Percentiles rank a stretch among this genome's conserved stretches.
Evolutionary conservation across 53 echinoderm and acorn worm species (phyloP).

Genomic region (Echinarachnius parma): DNA sequence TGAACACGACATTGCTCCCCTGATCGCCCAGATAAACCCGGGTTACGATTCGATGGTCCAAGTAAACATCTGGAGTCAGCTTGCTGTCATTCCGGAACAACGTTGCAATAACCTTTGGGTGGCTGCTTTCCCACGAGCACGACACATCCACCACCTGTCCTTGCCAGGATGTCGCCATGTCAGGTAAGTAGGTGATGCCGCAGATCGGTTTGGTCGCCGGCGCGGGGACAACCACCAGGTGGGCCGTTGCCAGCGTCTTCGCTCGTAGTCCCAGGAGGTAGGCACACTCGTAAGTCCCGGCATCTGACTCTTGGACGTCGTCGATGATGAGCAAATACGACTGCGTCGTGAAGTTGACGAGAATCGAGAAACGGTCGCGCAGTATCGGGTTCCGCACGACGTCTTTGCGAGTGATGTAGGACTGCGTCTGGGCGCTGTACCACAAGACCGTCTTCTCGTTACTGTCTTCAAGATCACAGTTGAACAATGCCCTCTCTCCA

Average conservation of each 20-base stretch:
- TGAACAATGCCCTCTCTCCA: slow-evolving; percentile 9
- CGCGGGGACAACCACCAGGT: slow-evolving; percentile 8
- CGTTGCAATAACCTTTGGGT: not conserved
- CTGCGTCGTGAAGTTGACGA: slow-evolving; percentile 35
- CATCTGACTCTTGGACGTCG: not conserved
- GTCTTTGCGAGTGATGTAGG: slow-evolving; percentile 28
- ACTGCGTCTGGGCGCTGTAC: slow-evolving; percentile 36
- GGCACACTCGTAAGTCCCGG: slow-evolving; percentile 28
- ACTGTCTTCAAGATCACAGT: slow-evolving; percentile 30
- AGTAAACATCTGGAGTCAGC: slow-evolving; percentile 15
- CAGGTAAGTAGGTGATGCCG: slow-evolving; percentile 18
- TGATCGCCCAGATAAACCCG: slow-evolving; percentile 1
- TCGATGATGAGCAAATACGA: slow-evolving; percentile 8
- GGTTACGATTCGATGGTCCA: slow-evolving; percentile 13
- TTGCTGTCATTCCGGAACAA: slow-evolving; percentile 1
- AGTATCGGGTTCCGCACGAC: slow-evolving; percentile 29
- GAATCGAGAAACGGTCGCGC: slow-evolving; percentile 27
- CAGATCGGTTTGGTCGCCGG: slow-evolving; percentile 21
- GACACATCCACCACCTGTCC: slow-evolving; percentile 17
- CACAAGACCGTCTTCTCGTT: slow-evolving; percentile 33
- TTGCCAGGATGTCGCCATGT: not conserved
- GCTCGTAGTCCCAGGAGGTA: not conserved
- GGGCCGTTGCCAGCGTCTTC: slow-evolving; percentile 11
- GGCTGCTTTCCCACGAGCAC: slow-evolving; percentile 29
- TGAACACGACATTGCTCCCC: not conserved